phyloP scores from a whole-genome alignment of 2,797 vertebrate species.

The Graptemys geographica region DNA sequence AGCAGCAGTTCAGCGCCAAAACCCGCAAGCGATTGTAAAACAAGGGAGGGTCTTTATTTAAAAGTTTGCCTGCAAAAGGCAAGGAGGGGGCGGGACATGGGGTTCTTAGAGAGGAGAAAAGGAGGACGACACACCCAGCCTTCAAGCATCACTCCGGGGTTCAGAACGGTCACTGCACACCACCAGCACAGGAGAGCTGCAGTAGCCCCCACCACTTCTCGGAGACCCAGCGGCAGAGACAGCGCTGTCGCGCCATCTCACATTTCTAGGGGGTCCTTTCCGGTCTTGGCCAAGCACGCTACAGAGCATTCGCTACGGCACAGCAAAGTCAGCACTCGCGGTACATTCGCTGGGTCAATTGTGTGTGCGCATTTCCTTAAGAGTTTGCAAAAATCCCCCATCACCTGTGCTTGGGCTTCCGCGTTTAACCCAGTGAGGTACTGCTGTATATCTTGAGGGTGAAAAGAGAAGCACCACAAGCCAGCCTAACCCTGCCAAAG shows the following conservation, averaged over 20 bases:
- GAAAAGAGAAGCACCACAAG: too few species aligned
- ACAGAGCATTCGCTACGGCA: background rate
- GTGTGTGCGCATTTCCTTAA: background rate
- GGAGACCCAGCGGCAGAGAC: background rate
- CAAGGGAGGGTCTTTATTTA: background rate
- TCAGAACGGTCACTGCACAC: background rate
- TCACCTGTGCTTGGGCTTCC: background rate
- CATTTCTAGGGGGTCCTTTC: background rate
- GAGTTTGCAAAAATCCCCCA: background rate
- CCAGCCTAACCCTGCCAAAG: background rate
- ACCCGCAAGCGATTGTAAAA: fast-evolving
- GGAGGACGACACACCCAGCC: background rate
- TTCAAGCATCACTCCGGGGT: background rate
- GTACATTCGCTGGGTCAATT: background rate
- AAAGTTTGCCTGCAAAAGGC: background rate
- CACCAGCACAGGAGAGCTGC: background rate
- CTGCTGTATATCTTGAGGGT: background rate
- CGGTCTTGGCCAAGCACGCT: background rate
- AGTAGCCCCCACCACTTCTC: background rate
- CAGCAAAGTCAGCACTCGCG: background rate
- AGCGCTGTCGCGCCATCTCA: fast-evolving
- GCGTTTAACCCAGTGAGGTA: background rate
- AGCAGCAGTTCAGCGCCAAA: background rate
- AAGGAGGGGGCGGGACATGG: background rate
- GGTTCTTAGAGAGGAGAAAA: too few species aligned